Conservation (phyloP, 2,888 invertebrate genomes). For the Netelia virgata region DNA sequence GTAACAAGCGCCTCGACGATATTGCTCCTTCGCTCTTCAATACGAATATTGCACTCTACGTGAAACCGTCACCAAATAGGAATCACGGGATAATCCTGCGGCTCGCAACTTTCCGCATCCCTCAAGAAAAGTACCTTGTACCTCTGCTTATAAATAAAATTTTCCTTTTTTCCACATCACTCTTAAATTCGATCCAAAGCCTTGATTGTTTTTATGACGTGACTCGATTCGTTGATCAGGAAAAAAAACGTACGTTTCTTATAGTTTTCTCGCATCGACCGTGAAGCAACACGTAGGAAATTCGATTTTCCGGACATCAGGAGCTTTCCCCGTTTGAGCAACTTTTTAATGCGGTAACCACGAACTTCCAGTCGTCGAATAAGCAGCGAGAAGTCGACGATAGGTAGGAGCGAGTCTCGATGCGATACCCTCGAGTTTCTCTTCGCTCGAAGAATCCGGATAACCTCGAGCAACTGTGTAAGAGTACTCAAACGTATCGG, state of each 20-base stretch:
- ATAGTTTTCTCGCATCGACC: too few species aligned
- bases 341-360: slow-evolving; percentile 41
- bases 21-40: slow-evolving; percentile 45
- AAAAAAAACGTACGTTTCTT: slow-evolving; percentile 1
- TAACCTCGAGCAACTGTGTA: slow-evolving; percentile 52
- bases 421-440: slow-evolving; percentile 27
- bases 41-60: neutral
- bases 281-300: neutral
- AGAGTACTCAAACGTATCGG: slow-evolving; percentile 54
- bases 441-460: slow-evolving; percentile 10
- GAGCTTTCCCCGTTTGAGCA: slow-evolving; percentile 17
- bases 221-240: too few species aligned
- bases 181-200: neutral
- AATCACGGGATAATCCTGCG: slow-evolving; percentile 11
- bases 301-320: slow-evolving; percentile 20
- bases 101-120: neutral
- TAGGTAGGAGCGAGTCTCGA: neutral
- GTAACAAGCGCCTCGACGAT: slow-evolving; percentile 62
- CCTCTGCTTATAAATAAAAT: neutral
- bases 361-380: slow-evolving; percentile 40
- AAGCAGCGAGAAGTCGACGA: slow-evolving; percentile 14
- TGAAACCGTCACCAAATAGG: slow-evolving; percentile 24
- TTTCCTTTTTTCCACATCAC: neutral
- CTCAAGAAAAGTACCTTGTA: neutral
- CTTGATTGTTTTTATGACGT: too few species aligned